Conservation (phyloP, 2,797 vertebrate species). For the Apogon talboti region DNA sequence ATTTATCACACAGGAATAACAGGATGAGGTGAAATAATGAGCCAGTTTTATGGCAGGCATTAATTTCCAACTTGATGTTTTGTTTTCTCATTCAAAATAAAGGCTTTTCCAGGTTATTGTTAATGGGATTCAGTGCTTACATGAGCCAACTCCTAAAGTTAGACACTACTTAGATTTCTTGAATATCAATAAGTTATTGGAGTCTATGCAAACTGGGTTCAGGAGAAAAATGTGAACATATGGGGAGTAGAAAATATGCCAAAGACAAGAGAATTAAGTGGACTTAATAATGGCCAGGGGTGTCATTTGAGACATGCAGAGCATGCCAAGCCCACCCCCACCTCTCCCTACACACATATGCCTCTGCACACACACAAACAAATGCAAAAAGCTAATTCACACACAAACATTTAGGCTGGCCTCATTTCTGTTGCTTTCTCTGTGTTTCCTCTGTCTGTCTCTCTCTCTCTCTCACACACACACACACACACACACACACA, state of each 20-base stretch:
- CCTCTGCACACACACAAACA: constrained; percentile 26
- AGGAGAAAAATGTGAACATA: constrained; percentile 67
- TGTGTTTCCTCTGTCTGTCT: constrained; percentile 4
- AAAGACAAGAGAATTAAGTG: constrained; percentile 62
- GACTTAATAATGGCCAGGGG: constrained; percentile 70
- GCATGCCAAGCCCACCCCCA: constrained; percentile 16
- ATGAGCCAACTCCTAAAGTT: constrained; percentile 46
- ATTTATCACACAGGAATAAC: constrained; percentile 3
- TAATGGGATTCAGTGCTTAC: constrained; percentile 36
- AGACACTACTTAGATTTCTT: constrained; percentile 34
- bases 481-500: constrained; percentile 13
- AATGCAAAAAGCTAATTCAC: constrained; percentile 34
- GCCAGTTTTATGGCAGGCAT: constrained; percentile 17
- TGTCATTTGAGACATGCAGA: constrained; percentile 64
- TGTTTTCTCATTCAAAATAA: constrained; percentile 20
- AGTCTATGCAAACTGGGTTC: constrained; percentile 27
- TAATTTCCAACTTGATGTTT: constrained; percentile 3
- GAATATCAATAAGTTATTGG: constrained; percentile 61
- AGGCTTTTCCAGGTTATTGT: constrained; percentile 15
- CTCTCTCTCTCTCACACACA: constrained; percentile 3
- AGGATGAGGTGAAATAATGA: background rate
- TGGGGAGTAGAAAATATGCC: constrained; percentile 72
- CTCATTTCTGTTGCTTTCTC: constrained; percentile 57
- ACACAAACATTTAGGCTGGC: constrained; percentile 58
- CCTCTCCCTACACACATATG: constrained; percentile 15